Evolutionary conservation across 2,113 vertebrate species (phyloP), one percentile per base, ranked within the genome.

Genomic region (Psittacula cyanocephala): DNA sequence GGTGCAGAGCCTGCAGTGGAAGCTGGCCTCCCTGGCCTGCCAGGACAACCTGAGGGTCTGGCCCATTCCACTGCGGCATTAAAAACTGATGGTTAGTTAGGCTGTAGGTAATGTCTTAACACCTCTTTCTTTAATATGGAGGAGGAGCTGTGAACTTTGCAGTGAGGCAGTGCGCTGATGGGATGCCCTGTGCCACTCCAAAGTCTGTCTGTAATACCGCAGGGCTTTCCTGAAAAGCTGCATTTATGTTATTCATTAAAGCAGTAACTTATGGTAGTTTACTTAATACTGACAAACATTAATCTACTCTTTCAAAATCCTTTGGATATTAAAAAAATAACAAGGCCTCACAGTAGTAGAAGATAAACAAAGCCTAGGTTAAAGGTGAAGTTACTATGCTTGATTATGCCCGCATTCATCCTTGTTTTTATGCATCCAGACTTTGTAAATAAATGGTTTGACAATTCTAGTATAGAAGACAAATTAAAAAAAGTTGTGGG

Each of bases 1-100:
- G 46, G 62, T 12, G 0, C 33, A 0, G 0, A 33, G 27, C 13
- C 50, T 22, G 31, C 2, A 1, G 33, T 43, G 27, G 19, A 29
- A 28, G n/a, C 18, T 6, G n/a, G 9, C 0, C 7, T 18, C 18
- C 15, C 10, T 1, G 2, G 17, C 46, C 18, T n/a, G 41, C 7
- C 68, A 24, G 43, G 62, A 75, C 50, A 62, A n/a, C 4, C 2
- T 28, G 35, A 14, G 50, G 9, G 5, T 31, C 60, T 23, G 31
- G 53, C 10, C 10, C 6, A 4, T 39, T 70, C 37, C 43, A 29
- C 27, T 44, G 17, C 5, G 49, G 49, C 11, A 17, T 19, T 28
- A 49, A 49, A 68, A 63, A 25, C 2, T 11, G n/a, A 23, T 8
- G 6, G 31, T 43, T n/a, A 28, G 8, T 50, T 43, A 31, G 10